Base-by-base conservation (phyloP, 2,113 vertebrate species). In the Hippoglossus stenolepis region DNA sequence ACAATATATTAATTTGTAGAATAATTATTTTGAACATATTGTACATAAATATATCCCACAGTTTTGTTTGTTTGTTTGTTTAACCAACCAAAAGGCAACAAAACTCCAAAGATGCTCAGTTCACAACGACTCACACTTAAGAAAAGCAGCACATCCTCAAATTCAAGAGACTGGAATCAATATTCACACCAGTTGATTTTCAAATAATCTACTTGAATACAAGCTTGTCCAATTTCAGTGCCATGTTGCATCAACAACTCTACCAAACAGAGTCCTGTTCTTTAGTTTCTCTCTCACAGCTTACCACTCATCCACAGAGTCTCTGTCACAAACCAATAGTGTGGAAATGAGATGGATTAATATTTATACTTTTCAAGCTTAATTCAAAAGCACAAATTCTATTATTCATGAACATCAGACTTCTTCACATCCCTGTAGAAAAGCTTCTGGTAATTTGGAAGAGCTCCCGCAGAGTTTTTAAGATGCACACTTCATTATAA, bases 361-460 rank as follows among this genome's bases (percentile, higher is more conserved):
- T 84, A 82, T 73, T 84, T 62, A n/a, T n/a, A 72, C 73, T 82
- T 85, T 71, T 45, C 23, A 28, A 61, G 54, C 51, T 67, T 60
- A 65, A 80, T 83, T 87, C 45, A 60, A 78, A 84, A 75, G 72
- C 64, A 78, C 49, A 82, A 4, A 61, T 73, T 72, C 47, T 61
- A 79, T 84, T 85, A 87, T 83, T 79, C 70, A 64, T 80, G 56
- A 61, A 15, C 10, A 59, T 84, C 71, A 83, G 21, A 45, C 47
- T 65, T 70, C 31, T 79, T 70, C 76, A 70, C 23, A 73, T 73
- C 75, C 40, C 80, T 85, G 80, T 62, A 68, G 74, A 63, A 63
- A 83, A 83, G 71, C 64, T 81, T 43, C 67, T 74, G 26, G 35
- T 87, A 85, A 85, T 85, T 70, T 79, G 70, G 63, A 49, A 28